Evolutionary conservation across 2,113 vertebrate genomes (phyloP).

Genomic region (Prietella phreatophila): DNA sequence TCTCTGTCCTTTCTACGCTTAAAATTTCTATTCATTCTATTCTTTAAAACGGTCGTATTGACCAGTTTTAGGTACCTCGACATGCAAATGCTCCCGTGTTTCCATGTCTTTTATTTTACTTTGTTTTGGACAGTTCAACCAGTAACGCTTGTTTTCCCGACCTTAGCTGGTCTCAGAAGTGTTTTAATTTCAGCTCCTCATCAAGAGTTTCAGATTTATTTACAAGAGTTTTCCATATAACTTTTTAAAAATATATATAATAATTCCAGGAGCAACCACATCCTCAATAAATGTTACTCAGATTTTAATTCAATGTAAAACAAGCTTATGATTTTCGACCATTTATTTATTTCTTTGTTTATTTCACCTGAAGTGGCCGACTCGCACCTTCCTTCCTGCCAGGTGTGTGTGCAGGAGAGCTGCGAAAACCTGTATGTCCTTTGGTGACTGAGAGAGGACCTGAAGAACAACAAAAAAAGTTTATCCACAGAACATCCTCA

Average conservation of each 20-base stretch:
- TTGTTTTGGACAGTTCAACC: not conserved
- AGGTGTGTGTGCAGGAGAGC: slow-evolving; percentile 79
- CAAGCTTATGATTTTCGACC: not conserved
- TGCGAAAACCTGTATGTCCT: slow-evolving; percentile 73
- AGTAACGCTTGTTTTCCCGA: not conserved
- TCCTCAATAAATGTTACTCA: not conserved
- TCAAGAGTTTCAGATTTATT: not conserved
- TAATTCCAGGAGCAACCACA: not conserved
- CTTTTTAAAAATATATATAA: not conserved
- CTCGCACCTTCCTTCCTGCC: slow-evolving; percentile 72
- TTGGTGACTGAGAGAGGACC: slow-evolving; percentile 63
- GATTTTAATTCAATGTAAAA: not conserved
- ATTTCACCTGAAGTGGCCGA: slow-evolving; percentile 72
- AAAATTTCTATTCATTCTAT: not conserved
- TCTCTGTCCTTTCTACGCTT: not conserved
- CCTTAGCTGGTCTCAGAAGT: not conserved
- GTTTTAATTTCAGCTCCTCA: not conserved
- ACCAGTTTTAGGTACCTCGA: not conserved
- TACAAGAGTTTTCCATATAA: not conserved
- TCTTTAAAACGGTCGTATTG: not conserved
- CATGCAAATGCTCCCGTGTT: not conserved
- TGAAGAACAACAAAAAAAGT: slow-evolving; percentile 46
- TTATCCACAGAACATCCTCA: not conserved
- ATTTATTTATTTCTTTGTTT: not conserved
- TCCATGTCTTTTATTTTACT: not conserved